Evolutionary conservation across 2,888 invertebrate genomes (phyloP), one percentile per base, ranked within the genome.

Genomic region (Cephus rjabovi): DNA sequence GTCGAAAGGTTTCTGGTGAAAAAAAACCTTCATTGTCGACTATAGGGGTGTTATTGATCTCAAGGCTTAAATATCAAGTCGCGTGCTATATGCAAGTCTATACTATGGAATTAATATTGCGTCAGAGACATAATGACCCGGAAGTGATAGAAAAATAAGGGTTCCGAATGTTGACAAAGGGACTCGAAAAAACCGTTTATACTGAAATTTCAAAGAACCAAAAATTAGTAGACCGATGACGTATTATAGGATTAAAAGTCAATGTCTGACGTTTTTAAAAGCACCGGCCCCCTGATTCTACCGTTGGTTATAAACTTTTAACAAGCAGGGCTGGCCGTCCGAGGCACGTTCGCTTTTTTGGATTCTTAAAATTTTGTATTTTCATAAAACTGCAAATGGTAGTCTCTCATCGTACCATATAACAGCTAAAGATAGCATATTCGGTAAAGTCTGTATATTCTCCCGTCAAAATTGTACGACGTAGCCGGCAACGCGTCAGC

Each of bases 11-110:
- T 56, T 9, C 40, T 2, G 40, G 40, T 56, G 2, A 2, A 9
- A 56, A 56, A 56, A 56, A 56, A 56, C 2, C 56, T 9, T 56
- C 2, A 9, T 23, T 0, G 23, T 23, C 56, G 56, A 23, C 23
- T 56, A 56, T 56, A 56, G 23, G 9, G 23, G 23, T 9, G 76
- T 76, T 79, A 80, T 81, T 34, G 80, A 81, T 81, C 76, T 71
- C 34, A 40, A 33, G 30, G 34, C 74, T 70, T 77, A 80, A 80
- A 81, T 80, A 71, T 78, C 78, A 37, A 73, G 75, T 80, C 80
- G 81, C 80, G 79, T 81, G 76, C 80, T 74, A 81, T 80, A 78
- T 70, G 56, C 70, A 70, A 69, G 23, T 30, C 40, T 30, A 1
- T 69, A 73, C 34, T 34, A 9, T 23, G 56, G 56, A 56, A 56